A percentile compares a stretch with the other conserved stretches of the same genome.
These are phyloP conservation scores for Zaprionus vittiger DNA, from an alignment of 1,140 invertebrate genomes.

Conservation along the genomic window DNA sequence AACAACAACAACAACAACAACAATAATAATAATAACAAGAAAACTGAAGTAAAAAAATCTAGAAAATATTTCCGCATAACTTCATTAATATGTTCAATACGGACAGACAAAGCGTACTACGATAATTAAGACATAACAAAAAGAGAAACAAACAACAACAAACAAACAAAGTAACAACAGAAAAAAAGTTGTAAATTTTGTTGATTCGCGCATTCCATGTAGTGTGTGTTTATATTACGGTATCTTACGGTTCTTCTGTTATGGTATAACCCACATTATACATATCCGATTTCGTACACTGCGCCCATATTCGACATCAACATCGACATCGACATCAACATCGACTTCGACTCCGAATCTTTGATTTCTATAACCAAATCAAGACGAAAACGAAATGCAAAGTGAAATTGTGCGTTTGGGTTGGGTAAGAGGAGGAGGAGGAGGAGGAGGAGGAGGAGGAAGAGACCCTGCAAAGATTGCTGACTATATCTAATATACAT, in stretches of 20 bases:
- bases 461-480: slow-evolving; percentile 45
- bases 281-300: slow-evolving; percentile 66
- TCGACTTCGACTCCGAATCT: slow-evolving; percentile 4
- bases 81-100: slow-evolving; percentile 57
- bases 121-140: slow-evolving; percentile 36
- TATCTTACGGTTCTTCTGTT: slow-evolving; percentile 16
- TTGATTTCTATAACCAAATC: slow-evolving; percentile 22
- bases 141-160: slow-evolving; percentile 1
- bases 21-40: slow-evolving; percentile 39
- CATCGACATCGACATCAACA: background rate
- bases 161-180: slow-evolving; percentile 4
- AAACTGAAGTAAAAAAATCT: slow-evolving; percentile 39
- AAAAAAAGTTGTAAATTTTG: slow-evolving; percentile 19
- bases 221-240: slow-evolving; percentile 10
- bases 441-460: background rate
- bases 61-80: slow-evolving; percentile 69
- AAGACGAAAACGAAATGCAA: slow-evolving; percentile 32
- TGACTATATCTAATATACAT: slow-evolving; percentile 58
- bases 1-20: slow-evolving; percentile 26
- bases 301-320: slow-evolving; percentile 39
- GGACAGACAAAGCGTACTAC: slow-evolving; percentile 14
- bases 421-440: background rate
- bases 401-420: slow-evolving; percentile 44
- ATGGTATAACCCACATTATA: slow-evolving; percentile 38
- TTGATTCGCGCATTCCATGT: slow-evolving; percentile 4